A percentile compares a stretch with the other conserved stretches of the same genome.
These are phyloP conservation scores for Cricetomys ansorgei DNA, from an alignment of 2,113 vertebrate genomes.

Conservation along the genomic window DNA sequence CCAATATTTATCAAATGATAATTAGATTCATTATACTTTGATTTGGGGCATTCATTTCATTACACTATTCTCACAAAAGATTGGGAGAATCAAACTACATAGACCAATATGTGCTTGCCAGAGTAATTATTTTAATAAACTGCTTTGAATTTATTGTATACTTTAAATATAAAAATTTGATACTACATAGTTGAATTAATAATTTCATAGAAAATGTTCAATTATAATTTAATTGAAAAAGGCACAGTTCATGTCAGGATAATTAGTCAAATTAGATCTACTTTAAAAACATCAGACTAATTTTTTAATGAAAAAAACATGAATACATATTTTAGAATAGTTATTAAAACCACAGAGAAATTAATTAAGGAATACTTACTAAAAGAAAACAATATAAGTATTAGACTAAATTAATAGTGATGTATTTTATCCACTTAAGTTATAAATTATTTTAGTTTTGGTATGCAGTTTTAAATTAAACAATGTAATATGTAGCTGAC, in stretches of 20 bases:
- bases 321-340: not conserved
- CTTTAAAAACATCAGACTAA: not conserved
- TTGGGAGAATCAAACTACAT: conserved; percentile 17
- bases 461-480: conserved; percentile 22
- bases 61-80: not conserved
- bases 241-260: conserved; percentile 22
- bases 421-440: conserved; percentile 2
- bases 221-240: conserved; percentile 33
- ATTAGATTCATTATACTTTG: conserved; percentile 15
- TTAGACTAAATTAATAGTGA: conserved; percentile 19
- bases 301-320: conserved; percentile 9
- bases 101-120: not conserved
- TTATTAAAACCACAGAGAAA: conserved; percentile 27
- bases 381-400: conserved; percentile 3
- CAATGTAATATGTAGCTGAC: not conserved
- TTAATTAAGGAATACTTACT: not conserved
- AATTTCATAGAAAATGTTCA: conserved; percentile 51
- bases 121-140: not conserved
- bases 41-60: not conserved
- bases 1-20: conserved; percentile 7
- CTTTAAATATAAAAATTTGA: conserved; percentile 18
- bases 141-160: not conserved
- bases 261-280: conserved; percentile 27
- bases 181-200: not conserved
- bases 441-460: conserved; percentile 23